phyloP scores from a whole-genome alignment of 2,113 vertebrate species.

The Calypte anna region DNA sequence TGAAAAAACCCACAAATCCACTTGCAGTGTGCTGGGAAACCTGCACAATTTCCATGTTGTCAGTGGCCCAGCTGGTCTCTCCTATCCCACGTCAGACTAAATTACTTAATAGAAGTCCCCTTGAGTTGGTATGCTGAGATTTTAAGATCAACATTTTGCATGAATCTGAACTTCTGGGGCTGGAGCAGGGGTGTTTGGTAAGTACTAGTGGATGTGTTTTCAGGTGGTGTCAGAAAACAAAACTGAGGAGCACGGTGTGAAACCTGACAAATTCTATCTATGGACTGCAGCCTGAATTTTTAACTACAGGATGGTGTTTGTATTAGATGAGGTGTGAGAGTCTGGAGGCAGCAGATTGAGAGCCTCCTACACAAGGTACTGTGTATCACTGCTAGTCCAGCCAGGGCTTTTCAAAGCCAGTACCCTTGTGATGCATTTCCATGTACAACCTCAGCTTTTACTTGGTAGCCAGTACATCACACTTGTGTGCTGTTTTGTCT shows the following conservation, averaged over 20 bases:
- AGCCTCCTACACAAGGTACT: neutral
- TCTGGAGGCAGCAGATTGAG: neutral
- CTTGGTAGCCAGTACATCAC: rapidly evolving
- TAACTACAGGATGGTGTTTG: neutral
- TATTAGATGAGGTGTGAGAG: neutral
- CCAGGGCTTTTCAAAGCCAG: neutral
- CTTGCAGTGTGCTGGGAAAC: neutral
- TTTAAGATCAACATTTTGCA: neutral
- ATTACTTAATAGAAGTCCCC: neutral
- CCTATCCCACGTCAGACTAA: rapidly evolving
- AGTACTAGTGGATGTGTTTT: neutral
- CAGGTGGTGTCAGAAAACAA: neutral
- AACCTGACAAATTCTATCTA: neutral
- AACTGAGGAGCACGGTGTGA: neutral
- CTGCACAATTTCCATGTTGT: neutral
- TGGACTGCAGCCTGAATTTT: neutral
- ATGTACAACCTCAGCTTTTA: neutral
- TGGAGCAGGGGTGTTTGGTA: neutral
- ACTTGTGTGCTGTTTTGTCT: neutral
- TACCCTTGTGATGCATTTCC: neutral
- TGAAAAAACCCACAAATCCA: neutral
- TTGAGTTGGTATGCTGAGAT: neutral
- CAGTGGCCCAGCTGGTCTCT: neutral
- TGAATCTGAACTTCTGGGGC: neutral
- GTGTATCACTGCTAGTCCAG: rapidly evolving